Percentiles rank a stretch among this genome's conserved stretches.
Conservation (phyloP, 2,797 vertebrate species). For the Podarcis siculus region DNA sequence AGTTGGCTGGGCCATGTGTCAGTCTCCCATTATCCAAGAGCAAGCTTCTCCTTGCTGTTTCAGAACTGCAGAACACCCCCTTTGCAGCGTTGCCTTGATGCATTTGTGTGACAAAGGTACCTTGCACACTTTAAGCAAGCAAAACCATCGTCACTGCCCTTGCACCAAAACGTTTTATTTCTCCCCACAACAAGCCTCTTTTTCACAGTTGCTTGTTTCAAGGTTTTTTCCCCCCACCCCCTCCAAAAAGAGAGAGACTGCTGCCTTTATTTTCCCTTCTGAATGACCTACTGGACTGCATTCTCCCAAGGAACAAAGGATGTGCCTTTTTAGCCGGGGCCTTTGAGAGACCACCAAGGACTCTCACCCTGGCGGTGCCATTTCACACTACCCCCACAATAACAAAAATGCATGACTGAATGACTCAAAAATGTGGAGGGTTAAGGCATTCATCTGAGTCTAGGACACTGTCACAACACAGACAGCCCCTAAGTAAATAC, state of each 20-base stretch:
- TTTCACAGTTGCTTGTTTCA: conserved; percentile 70
- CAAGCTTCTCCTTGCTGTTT: neutral
- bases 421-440: conserved; percentile 84
- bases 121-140: conserved; percentile 69
- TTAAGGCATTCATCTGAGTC: conserved; percentile 79
- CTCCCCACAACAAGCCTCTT: conserved; percentile 70
- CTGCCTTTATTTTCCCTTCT: conserved; percentile 83
- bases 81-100: neutral
- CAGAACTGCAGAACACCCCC: neutral
- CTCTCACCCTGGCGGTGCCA: conserved; percentile 77
- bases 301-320: conserved; percentile 92
- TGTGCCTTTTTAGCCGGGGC: conserved; percentile 87
- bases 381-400: conserved; percentile 85
- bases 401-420: conserved; percentile 88
- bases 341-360: conserved; percentile 94
- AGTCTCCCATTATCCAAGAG: neutral
- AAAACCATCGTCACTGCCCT: conserved; percentile 79
- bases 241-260: conserved; percentile 53
- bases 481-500: conserved; percentile 80
- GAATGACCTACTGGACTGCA: conserved; percentile 91
- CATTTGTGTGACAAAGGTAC: conserved; percentile 40
- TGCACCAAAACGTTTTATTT: conserved; percentile 65
- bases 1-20: too few relatives aligned
- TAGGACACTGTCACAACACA: conserved; percentile 84
- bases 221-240: conserved; percentile 75